Evolutionary conservation across 1,140 invertebrate species (phyloP), one percentile per base, ranked within the genome.

Genomic region (Phymastichus coffea): DNA sequence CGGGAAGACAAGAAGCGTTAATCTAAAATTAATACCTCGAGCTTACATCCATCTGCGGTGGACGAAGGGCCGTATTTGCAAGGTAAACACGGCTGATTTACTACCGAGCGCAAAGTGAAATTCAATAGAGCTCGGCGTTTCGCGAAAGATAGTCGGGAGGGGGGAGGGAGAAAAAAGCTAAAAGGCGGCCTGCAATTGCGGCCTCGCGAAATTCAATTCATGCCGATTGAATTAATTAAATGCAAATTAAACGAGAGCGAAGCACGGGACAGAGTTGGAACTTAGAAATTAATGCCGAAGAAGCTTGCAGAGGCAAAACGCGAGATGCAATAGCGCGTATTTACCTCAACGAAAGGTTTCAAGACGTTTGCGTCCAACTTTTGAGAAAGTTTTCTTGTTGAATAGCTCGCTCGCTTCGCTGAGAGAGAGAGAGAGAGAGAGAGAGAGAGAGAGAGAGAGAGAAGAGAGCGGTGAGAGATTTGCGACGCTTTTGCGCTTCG

Each of bases 171-270:
- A 30, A 0, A n/a, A 40, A 19, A 8, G 20, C 15, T 25, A 38
- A 12, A 15, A 15, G 3, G 4, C 41, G 4, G 10, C 1, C 2
- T 8, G 9, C 6, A 8, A 26, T 8, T 10, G 37, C 7, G 8
- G 1, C 14, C 0, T 30, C 33, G 30, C 44, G 44, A 49, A 38
- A 30, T 57, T 57, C 46, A 57, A 41, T 49, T 57, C 46, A 30
- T 40, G 49, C 44, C 17, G 46, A 57, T 57, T 48, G 55, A 57
- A 57, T 57, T 57, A 57, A 57, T 57, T 57, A 57, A 48, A 57
- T 57, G 55, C 49, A 57, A 57, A 57, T 57, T 57, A 57, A 57
- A 49, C 15, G 44, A 48, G 55, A 15, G 35, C 46, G 10, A 23
- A 19, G 14, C 9, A 25, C 35, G 35, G 12, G n/a, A n/a, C n/a